Base-by-base conservation (phyloP, 2,113 vertebrate species). In the Xiphophorus couchianus region DNA sequence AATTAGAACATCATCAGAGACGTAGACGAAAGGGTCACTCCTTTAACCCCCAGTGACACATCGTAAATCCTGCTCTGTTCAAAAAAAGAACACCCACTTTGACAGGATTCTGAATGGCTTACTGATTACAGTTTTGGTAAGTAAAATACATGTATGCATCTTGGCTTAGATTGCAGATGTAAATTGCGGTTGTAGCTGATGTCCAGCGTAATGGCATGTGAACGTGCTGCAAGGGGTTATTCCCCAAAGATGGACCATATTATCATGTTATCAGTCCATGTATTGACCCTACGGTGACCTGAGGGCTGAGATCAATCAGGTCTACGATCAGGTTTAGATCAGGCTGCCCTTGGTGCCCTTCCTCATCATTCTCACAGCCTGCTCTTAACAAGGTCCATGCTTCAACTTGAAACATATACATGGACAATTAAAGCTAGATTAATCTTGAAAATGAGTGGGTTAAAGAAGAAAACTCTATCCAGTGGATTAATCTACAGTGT, bases 1-100 rank as follows among this genome's bases (percentile, higher is more conserved):
- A 94, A 94, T 94, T 93, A 94, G 90, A 90, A 84, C 76, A 81
- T 90, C 87, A 88, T 93, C 88, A 88, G 80, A 62, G 71, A 90
- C 80, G 84, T 84, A 84, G 79, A 80, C 83, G 14, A 12, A 30
- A 83, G 82, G 81, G 88, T 88, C 89, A 85, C 78, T 78, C 85
- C 29, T 77, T 71, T 73, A 14, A 80, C 39, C 78, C 82, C 76
- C 70, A 63, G 69, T 35, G 74, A 71, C 75, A 69, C 62, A 68
- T 81, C 63, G 31, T 89, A 90, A 91, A 92, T 89, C 77, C 77
- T 54, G 12, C 48, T 62, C 72, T 58, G 60, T 30, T 77, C 28
- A 42, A 62, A 28, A 66, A 29, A 25, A 74, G 70, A 82, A 66
- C 62, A 66, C 72, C 80, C 64, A 69, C 62, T 69, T 27, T 69